phyloP scores from a whole-genome alignment of 2,888 invertebrate species.

The Cylindroiulus punctatus region DNA sequence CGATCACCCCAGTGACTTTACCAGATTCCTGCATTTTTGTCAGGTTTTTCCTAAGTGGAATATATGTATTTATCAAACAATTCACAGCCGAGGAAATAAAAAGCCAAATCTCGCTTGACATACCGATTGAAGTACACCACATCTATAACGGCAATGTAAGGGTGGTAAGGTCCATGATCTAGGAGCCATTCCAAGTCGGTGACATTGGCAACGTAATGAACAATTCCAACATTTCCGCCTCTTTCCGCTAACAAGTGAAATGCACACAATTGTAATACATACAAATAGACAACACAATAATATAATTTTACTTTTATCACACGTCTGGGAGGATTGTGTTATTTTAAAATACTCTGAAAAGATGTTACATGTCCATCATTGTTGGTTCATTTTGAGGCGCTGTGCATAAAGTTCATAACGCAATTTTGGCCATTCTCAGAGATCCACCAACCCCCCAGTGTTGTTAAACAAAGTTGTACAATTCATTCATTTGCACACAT shows the following conservation, averaged over 20 bases:
- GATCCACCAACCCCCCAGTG: too few relatives aligned
- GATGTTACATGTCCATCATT: too few relatives aligned
- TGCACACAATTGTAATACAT: not conserved
- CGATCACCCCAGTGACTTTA: slow-evolving; percentile 67
- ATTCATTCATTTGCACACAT: too few relatives aligned
- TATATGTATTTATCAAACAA: not conserved
- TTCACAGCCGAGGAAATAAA: not conserved
- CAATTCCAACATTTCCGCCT: slow-evolving; percentile 84
- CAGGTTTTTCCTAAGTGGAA: slow-evolving; percentile 62
- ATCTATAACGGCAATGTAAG: slow-evolving; percentile 80
- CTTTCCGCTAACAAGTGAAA: slow-evolving; percentile 72
- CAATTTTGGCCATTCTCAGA: too few relatives aligned
- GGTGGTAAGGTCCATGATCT: slow-evolving; percentile 76
- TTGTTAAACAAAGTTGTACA: too few relatives aligned
- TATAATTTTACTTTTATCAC: too few relatives aligned
- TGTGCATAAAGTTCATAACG: too few relatives aligned
- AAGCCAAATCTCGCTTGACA: slow-evolving; percentile 14
- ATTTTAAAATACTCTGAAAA: too few relatives aligned
- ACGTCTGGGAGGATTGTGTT: too few relatives aligned
- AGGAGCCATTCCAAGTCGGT: slow-evolving; percentile 80
- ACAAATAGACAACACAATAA: not conserved
- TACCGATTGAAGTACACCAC: slow-evolving; percentile 73
- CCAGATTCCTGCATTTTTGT: slow-evolving; percentile 64
- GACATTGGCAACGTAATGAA: slow-evolving; percentile 76
- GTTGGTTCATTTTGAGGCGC: too few relatives aligned